Conservation (phyloP, 2,797 vertebrate species). For the Oophaga sylvatica region DNA sequence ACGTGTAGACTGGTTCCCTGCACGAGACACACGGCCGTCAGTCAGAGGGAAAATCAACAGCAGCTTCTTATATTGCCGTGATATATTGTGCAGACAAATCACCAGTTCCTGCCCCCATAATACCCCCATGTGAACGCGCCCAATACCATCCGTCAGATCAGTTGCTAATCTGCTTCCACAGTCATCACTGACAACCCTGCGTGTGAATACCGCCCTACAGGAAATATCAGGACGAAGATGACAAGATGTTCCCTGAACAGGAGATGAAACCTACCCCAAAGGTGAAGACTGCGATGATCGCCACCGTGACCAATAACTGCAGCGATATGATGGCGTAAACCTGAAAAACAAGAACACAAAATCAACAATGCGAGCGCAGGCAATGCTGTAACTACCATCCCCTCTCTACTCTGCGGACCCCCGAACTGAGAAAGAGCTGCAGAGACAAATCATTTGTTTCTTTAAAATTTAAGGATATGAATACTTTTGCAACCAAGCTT, state of each 20-base stretch:
- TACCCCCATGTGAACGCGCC: too few species aligned
- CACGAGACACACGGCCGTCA: not conserved
- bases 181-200: too few species aligned
- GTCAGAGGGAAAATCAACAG: too few species aligned
- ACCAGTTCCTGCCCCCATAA: not conserved
- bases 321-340: conserved; percentile 88
- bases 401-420: too few species aligned
- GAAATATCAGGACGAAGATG: not conserved
- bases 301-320: conserved; percentile 85
- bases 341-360: conserved; percentile 70
- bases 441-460: too few species aligned
- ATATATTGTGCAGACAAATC: not conserved
- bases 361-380: not conserved
- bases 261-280: conserved; percentile 86
- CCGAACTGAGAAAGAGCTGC: too few species aligned
- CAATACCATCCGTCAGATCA: too few species aligned
- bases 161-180: too few species aligned
- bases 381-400: too few species aligned
- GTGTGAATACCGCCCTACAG: too few species aligned
- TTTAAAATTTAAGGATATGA: too few species aligned
- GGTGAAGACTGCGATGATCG: conserved; percentile 85
- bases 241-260: not conserved
- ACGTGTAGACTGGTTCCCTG: conserved; percentile 80
- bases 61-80: not conserved
- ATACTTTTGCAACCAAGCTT: too few species aligned